A percentile compares a stretch with the other conserved stretches of the same genome.
These are phyloP conservation scores for Toxostoma redivivum DNA, from an alignment of 2,113 vertebrate species.

Conservation along the genomic window DNA sequence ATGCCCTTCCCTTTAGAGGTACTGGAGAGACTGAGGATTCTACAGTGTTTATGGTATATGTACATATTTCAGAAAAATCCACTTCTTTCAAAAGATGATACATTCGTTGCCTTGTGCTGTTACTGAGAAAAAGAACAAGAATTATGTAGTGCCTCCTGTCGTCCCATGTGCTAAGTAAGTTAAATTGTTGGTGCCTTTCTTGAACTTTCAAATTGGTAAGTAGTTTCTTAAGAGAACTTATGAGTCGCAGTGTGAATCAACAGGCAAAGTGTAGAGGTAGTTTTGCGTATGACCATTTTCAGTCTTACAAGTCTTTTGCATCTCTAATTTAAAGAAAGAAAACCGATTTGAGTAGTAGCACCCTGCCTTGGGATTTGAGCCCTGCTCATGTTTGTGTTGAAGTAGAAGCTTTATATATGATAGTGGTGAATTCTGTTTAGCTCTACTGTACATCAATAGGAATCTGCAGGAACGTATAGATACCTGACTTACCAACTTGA, in stretches of 20 bases:
- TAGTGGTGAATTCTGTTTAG: not conserved
- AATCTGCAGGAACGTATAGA: not conserved
- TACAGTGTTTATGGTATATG: not conserved
- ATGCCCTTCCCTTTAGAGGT: not conserved
- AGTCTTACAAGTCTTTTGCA: not conserved
- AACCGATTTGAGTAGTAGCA: not conserved
- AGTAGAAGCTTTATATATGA: not conserved
- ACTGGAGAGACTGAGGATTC: not conserved
- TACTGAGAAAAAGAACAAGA: not conserved
- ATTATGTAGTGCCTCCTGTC: too few species aligned
- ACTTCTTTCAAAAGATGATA: not conserved
- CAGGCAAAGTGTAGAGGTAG: not conserved
- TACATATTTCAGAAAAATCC: fast-evolving
- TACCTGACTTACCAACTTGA: not conserved
- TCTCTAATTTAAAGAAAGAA: not conserved
- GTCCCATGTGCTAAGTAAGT: not conserved
- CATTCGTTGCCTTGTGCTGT: not conserved
- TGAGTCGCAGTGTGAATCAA: not conserved
- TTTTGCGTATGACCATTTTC: not conserved
- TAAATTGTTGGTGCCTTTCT: not conserved
- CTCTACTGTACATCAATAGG: not conserved
- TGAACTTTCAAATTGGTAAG: not conserved
- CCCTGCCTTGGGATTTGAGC: not conserved
- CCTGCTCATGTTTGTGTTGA: not conserved
- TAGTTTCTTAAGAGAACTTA: not conserved